Conservation (phyloP, 1,140 invertebrate species). For the Coboldia fuscipes region DNA sequence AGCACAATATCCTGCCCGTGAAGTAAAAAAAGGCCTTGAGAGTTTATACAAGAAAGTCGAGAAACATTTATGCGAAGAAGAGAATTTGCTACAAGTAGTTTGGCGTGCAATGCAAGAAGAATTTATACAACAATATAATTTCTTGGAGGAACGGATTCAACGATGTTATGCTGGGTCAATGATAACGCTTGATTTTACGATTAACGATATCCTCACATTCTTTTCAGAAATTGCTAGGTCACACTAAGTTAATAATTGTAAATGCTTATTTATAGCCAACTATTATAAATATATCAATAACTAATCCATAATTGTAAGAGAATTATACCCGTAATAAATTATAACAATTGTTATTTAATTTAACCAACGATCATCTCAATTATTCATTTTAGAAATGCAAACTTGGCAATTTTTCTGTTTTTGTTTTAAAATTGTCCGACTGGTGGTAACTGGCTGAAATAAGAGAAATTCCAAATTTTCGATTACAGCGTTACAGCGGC, state of each 20-base stretch:
- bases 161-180: conserved; percentile 93
- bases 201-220: conserved; percentile 85
- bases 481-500: too few relatives aligned
- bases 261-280: too few relatives aligned
- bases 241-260: conserved; percentile 32
- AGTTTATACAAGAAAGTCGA: conserved; percentile 92
- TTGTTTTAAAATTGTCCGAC: too few relatives aligned
- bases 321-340: too few relatives aligned
- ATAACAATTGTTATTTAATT: too few relatives aligned
- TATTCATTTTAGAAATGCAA: too few relatives aligned
- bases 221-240: conserved; percentile 98
- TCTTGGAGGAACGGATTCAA: conserved; percentile 80
- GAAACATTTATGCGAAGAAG: conserved; percentile 90
- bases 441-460: too few relatives aligned
- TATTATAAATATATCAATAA: too few relatives aligned
- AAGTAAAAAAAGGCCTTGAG: conserved; percentile 91
- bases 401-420: too few relatives aligned
- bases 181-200: conserved; percentile 88
- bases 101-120: conserved; percentile 99
- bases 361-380: too few relatives aligned
- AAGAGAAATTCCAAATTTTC: too few relatives aligned
- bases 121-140: conserved; percentile 92
- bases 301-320: too few relatives aligned
- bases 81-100: conserved; percentile 84
- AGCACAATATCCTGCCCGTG: conserved; percentile 82